A percentile compares a stretch with the other conserved stretches of the same genome.
phyloP scores from a whole-genome alignment of 2,797 vertebrate genomes.

The Enteromius paludinosus region DNA sequence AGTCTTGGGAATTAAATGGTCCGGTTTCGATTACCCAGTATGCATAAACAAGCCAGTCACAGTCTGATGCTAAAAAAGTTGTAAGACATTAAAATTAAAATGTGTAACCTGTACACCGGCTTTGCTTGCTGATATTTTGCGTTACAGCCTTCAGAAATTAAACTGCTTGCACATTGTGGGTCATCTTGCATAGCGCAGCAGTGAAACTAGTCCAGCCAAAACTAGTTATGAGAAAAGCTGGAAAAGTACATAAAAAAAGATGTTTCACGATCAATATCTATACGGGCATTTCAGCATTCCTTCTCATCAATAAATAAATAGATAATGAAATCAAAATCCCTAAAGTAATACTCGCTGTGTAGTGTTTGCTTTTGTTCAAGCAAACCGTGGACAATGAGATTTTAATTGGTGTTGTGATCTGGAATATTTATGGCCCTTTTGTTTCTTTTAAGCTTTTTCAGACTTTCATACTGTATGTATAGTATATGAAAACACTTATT shows the following conservation, averaged over 20 bases:
- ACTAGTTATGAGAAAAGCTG: neutral
- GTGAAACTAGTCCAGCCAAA: neutral
- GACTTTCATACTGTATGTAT: neutral
- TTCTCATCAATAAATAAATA: conserved; percentile 14
- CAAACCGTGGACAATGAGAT: neutral
- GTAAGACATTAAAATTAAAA: neutral
- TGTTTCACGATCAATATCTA: neutral
- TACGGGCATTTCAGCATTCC: neutral
- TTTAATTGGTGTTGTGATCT: neutral
- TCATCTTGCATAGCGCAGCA: neutral
- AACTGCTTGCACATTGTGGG: neutral
- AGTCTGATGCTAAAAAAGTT: neutral
- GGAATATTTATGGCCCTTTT: neutral
- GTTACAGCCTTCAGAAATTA: neutral
- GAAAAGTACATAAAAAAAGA: neutral
- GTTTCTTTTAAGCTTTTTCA: neutral
- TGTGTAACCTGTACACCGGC: neutral
- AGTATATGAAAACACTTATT: neutral
- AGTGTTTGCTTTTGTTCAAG: neutral
- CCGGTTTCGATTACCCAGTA: neutral
- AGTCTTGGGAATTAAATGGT: neutral
- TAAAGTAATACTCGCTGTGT: neutral
- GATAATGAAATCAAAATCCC: neutral
- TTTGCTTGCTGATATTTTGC: neutral
- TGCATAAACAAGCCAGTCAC: neutral